These are phyloP conservation scores for Mus spicilegus DNA, from an alignment of 2,113 vertebrate species.

Conservation along the genomic window DNA sequence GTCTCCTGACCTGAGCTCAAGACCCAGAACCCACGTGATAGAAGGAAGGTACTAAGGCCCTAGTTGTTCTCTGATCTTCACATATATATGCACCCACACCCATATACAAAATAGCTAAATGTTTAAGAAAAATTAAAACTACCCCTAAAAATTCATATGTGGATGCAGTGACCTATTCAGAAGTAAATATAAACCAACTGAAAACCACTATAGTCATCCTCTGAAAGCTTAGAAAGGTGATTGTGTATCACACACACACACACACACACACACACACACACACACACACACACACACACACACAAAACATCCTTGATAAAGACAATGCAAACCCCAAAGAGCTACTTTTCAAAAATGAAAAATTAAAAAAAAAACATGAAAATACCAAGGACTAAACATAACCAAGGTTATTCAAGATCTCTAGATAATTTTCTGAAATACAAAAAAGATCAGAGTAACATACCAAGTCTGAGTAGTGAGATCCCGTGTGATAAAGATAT, in stretches of 20 bases:
- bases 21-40: not conserved
- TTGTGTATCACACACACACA: not conserved
- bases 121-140: not conserved
- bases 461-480: no score
- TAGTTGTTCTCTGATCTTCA: not conserved
- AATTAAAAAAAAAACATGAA: not conserved
- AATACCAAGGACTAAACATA: not conserved
- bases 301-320: not conserved
- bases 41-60: not conserved
- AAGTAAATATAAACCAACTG: not conserved
- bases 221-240: not conserved
- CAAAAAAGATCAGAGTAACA: not conserved
- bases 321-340: not conserved
- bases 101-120: not conserved
- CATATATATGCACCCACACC: not conserved
- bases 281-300: not conserved
- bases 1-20: not conserved
- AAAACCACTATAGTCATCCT: not conserved
- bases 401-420: not conserved
- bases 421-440: not conserved
- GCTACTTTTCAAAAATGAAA: not conserved
- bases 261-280: not conserved
- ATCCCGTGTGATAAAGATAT: not conserved
- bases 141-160: not conserved
- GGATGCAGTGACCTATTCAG: not conserved